Evolutionary conservation across 2,113 vertebrate genomes (phyloP).

Genomic region (Myxocyprinus asiaticus): DNA sequence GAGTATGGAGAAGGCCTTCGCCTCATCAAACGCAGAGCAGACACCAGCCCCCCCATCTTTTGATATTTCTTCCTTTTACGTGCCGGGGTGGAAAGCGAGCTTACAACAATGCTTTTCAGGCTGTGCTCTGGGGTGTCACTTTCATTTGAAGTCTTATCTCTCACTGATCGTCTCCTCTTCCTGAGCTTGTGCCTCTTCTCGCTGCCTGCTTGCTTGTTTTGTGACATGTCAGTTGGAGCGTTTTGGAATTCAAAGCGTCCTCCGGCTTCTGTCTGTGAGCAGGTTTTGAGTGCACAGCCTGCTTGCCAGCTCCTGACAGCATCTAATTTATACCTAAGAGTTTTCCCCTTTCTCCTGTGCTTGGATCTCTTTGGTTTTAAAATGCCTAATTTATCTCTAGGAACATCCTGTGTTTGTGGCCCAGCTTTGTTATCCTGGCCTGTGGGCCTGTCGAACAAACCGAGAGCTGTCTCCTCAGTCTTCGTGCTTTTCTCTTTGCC

Average conservation of each 20-base stretch:
- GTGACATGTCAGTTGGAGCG: slow-evolving; percentile 63
- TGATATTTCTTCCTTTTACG: slow-evolving; percentile 69
- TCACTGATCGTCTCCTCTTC: slow-evolving; percentile 67
- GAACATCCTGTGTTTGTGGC: slow-evolving; percentile 71
- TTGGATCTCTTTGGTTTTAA: slow-evolving; percentile 80
- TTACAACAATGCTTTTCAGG: slow-evolving; percentile 70
- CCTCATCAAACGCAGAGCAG: slow-evolving; percentile 55
- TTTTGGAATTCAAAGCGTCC: slow-evolving; percentile 70
- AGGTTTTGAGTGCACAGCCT: slow-evolving; percentile 57
- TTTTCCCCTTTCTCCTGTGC: slow-evolving; percentile 56
- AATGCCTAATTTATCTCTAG: slow-evolving; percentile 70
- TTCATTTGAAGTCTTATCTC: slow-evolving; percentile 64
- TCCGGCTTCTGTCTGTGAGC: slow-evolving; percentile 63
- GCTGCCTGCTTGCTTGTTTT: slow-evolving; percentile 54
- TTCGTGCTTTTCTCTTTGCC: slow-evolving; percentile 45
- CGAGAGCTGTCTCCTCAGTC: slow-evolving; percentile 54
- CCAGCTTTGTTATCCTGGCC: slow-evolving; percentile 64
- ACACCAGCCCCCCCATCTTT: slow-evolving; percentile 43
- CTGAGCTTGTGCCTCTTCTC: slow-evolving; percentile 59
- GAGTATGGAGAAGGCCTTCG: slow-evolving; percentile 56
- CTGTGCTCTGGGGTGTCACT: slow-evolving; percentile 67
- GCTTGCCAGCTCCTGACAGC: slow-evolving; percentile 66
- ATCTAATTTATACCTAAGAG: slow-evolving; percentile 77
- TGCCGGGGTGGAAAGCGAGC: slow-evolving; percentile 70
- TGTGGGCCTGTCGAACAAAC: slow-evolving; percentile 56